Evolutionary conservation across 2,797 vertebrate genomes (phyloP).

Genomic region (Typhlichthys subterraneus): DNA sequence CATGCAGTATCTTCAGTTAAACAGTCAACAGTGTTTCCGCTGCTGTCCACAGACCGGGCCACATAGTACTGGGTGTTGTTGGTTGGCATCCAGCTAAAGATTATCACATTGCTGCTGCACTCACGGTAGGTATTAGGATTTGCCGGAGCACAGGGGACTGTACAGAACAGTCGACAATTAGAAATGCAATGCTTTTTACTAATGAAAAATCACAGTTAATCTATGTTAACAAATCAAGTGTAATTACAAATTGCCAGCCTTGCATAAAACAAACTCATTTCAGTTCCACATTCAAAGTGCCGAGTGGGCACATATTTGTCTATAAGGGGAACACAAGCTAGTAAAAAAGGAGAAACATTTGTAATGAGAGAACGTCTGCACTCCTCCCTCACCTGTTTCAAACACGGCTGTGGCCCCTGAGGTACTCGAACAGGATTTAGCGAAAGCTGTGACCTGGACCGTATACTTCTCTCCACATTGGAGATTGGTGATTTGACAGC

Average conservation of each 20-base stretch:
- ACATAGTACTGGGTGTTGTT: slow-evolving; percentile 72
- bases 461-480: slow-evolving; percentile 72
- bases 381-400: slow-evolving; percentile 73
- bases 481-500: slow-evolving; percentile 68
- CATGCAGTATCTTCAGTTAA: slow-evolving; percentile 64
- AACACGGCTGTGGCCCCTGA: slow-evolving; percentile 54
- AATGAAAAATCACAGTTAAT: background rate
- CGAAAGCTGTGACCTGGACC: slow-evolving; percentile 59
- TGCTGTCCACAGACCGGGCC: slow-evolving; percentile 56
- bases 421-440: slow-evolving; percentile 64
- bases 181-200: background rate
- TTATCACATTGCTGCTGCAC: slow-evolving; percentile 72
- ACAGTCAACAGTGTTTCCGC: slow-evolving; percentile 50
- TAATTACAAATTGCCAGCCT: slow-evolving; percentile 11
- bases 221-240: background rate
- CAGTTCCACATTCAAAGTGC: background rate
- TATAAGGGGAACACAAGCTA: too few species aligned
- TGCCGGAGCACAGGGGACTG: slow-evolving; percentile 79
- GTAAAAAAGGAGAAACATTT: background rate
- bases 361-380: background rate
- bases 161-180: background rate
- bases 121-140: slow-evolving; percentile 32
- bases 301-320: too few species aligned
- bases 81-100: slow-evolving; percentile 70
- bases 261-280: background rate